These are phyloP conservation scores for Archocentrus centrarchus DNA, from an alignment of 2,113 vertebrate genomes.

Conservation along the genomic window DNA sequence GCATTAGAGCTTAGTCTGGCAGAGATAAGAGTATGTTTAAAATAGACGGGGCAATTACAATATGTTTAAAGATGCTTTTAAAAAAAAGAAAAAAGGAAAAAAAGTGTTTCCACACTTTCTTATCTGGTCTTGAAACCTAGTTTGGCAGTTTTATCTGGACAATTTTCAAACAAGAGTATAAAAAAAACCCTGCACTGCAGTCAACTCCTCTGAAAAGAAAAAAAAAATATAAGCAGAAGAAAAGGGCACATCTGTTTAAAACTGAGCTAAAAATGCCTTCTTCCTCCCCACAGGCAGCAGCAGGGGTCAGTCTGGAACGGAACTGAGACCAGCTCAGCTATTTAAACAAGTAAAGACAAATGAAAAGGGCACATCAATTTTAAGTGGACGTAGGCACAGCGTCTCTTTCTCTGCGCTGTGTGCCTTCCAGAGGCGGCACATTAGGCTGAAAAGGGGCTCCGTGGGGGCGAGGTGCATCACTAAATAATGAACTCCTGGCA, in stretches of 20 bases:
- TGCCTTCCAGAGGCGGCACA: conserved; percentile 32
- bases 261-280: conserved; percentile 52
- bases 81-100: no score
- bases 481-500: conserved; percentile 68
- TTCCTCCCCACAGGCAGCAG: conserved; percentile 57
- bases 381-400: conserved; percentile 49
- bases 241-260: conserved; percentile 61
- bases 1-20: conserved; percentile 34
- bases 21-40: conserved; percentile 37
- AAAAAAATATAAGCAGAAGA: conserved; percentile 22
- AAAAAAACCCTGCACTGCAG: background rate
- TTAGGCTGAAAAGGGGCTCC: conserved; percentile 38
- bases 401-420: conserved; percentile 32
- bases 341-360: conserved; percentile 65
- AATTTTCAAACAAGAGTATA: background rate
- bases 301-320: conserved; percentile 60
- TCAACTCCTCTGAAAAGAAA: conserved; percentile 1
- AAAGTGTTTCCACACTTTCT: conserved; percentile 1
- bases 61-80: background rate
- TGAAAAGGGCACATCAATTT: conserved; percentile 68
- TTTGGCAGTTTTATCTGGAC: conserved; percentile 1
- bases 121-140: conserved; percentile 1
- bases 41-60: background rate
- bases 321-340: conserved; percentile 44
- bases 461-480: conserved; percentile 52